Evolutionary conservation across 2,888 invertebrate genomes (phyloP).

Genomic region (Aquatica leii): DNA sequence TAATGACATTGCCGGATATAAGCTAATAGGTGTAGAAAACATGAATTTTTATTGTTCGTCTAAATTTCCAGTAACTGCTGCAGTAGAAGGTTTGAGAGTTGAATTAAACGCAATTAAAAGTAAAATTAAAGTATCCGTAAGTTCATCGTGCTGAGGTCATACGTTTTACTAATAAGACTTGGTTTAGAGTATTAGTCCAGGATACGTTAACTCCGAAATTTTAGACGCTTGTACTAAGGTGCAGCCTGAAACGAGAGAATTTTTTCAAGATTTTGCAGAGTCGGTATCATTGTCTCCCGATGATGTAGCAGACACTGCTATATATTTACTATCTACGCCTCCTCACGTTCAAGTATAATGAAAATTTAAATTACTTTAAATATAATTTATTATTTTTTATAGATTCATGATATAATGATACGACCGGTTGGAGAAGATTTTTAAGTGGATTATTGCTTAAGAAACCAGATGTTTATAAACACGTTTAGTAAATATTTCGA

Average conservation of each 20-base stretch:
- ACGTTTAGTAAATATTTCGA: too few relatives aligned
- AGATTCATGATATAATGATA: slow-evolving; percentile 4
- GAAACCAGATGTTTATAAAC: too few relatives aligned
- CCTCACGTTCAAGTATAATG: slow-evolving; percentile 25
- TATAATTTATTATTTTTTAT: neutral
- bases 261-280: neutral
- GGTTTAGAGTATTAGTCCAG: slow-evolving; percentile 10
- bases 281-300: slow-evolving; percentile 1
- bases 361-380: neutral
- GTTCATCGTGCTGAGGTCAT: slow-evolving; percentile 17
- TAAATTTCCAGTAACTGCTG: slow-evolving; percentile 63
- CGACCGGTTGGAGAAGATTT: slow-evolving; percentile 1
- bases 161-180: neutral
- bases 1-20: slow-evolving; percentile 19
- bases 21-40: slow-evolving; percentile 29
- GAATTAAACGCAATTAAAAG: slow-evolving; percentile 58
- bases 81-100: slow-evolving; percentile 62
- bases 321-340: slow-evolving; percentile 27
- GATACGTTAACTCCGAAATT: neutral
- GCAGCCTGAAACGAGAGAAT: neutral
- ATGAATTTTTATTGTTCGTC: slow-evolving; percentile 62
- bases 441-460: too few relatives aligned
- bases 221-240: neutral
- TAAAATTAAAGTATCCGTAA: slow-evolving; percentile 59
- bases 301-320: slow-evolving; percentile 29